Evolutionary conservation across 2,888 invertebrate species (phyloP), one percentile per base, ranked within the genome.

Genomic region (Tenthredo amoena): DNA sequence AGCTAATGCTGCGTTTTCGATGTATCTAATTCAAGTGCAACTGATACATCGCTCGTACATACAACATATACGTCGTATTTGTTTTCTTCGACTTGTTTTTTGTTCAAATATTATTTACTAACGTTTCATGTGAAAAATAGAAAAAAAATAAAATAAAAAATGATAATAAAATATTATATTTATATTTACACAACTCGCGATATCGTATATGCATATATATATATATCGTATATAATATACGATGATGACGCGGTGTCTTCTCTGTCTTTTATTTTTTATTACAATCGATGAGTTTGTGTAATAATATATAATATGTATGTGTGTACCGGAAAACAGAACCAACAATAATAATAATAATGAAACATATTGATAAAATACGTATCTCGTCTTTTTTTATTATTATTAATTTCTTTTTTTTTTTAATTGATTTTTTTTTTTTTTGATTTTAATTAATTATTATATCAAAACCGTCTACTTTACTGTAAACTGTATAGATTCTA

Each of bases 81-180:
- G n/a, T 55, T 55, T n/a, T 83, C n/a, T 83, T 83, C 40, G 12
- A 26, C n/a, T 12, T 31, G 31, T 68, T 68, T 31, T 21, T 26
- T n/a, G 31, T 47, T n/a, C 21, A 76, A 76, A 76, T 76, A 76
- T 76, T 76, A 47, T 76, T 76, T 47, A 21, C 47, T 21, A 62
- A 76, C 26, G 76, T 76, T 76, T 76, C 12, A 37, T 37, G 37
- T 37, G 31, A 68, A 34, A 31, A 65, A 26, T 0, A 47, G 2
- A 47, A 47, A 50, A 18, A 50, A 5, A n/a, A n/a, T 6, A 50
- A 1, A 50, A 18, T 5, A 50, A 50, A 50, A 50, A 18, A 6
- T 6, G 4, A 50, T 50, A 55, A 7, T n/a, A n/a, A 55, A n/a
- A 50, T 50, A 5, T 15, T 47, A 47, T 50, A 50, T 50, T 18